These are phyloP conservation scores for Gymnocypris eckloni DNA, from an alignment of 2,797 vertebrate genomes.

Conservation along the genomic window DNA sequence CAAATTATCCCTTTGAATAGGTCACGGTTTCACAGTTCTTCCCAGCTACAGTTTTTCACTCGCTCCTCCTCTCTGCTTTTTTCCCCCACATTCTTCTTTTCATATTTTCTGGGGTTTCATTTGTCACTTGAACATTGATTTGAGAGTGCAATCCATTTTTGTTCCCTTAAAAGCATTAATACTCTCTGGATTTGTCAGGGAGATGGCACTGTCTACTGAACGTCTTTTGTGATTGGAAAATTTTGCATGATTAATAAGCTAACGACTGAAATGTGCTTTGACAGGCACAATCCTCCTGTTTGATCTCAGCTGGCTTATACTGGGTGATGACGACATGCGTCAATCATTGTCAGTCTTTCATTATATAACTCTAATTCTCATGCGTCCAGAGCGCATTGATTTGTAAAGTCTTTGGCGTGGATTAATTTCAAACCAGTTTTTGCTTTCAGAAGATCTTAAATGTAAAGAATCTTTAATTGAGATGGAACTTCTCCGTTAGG, in stretches of 20 bases:
- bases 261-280: constrained; percentile 42
- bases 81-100: constrained; percentile 53
- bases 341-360: constrained; percentile 37
- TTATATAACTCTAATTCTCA: constrained; percentile 23
- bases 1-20: constrained; percentile 70
- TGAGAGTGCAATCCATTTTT: constrained; percentile 59
- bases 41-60: constrained; percentile 58
- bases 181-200: constrained; percentile 48
- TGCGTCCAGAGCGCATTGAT: neutral
- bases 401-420: constrained; percentile 22
- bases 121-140: constrained; percentile 64
- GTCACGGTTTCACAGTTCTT: constrained; percentile 66
- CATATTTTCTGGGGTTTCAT: constrained; percentile 62
- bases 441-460: constrained; percentile 9
- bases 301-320: constrained; percentile 46
- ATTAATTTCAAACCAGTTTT: constrained; percentile 13
- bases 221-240: constrained; percentile 43
- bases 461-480: neutral
- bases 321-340: constrained; percentile 10
- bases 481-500: neutral
- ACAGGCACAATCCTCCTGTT: constrained; percentile 38
- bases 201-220: constrained; percentile 29
- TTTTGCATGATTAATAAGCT: constrained; percentile 50
- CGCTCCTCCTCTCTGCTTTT: constrained; percentile 8
- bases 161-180: constrained; percentile 62